Evolutionary conservation across 1,140 invertebrate species (phyloP).

Genomic region (Aphelenchoides avenae): DNA sequence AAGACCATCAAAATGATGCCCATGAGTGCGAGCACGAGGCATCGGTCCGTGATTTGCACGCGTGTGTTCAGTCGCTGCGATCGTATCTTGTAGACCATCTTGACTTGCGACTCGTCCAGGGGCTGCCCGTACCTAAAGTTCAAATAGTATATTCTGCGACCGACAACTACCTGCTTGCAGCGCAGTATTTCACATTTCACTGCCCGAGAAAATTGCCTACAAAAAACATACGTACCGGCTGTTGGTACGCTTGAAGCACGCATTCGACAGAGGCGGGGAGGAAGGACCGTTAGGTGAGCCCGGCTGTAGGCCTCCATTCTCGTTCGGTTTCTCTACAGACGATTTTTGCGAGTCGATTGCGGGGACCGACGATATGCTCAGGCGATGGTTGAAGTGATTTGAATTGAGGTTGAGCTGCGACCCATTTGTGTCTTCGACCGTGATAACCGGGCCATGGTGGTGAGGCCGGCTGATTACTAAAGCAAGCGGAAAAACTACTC

Average conservation of each 20-base stretch:
- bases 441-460: slow-evolving; percentile 39
- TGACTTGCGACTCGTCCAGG: slow-evolving; percentile 50
- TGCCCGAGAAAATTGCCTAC: no score
- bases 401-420: slow-evolving; percentile 22
- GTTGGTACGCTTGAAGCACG: slow-evolving; percentile 24
- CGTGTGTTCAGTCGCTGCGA: slow-evolving; percentile 51
- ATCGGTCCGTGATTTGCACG: slow-evolving; percentile 46
- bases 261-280: no score
- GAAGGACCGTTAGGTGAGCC: no score
- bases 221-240: slow-evolving; percentile 24
- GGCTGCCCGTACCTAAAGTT: slow-evolving; percentile 52
- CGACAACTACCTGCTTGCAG: no score
- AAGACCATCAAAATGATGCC: no score
- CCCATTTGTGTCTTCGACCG: slow-evolving; percentile 41
- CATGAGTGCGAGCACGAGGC: slow-evolving; percentile 41
- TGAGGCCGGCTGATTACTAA: no score
- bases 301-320: slow-evolving; percentile 18
- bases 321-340: slow-evolving; percentile 20
- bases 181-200: background rate
- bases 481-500: background rate
- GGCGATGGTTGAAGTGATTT: no score
- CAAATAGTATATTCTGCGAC: no score
- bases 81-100: slow-evolving; percentile 57
- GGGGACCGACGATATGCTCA: slow-evolving; percentile 19
- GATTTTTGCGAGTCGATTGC: slow-evolving; percentile 33